These are phyloP conservation scores for Drosophila persimilis DNA, from an alignment of 1,140 invertebrate genomes.

Conservation along the genomic window DNA sequence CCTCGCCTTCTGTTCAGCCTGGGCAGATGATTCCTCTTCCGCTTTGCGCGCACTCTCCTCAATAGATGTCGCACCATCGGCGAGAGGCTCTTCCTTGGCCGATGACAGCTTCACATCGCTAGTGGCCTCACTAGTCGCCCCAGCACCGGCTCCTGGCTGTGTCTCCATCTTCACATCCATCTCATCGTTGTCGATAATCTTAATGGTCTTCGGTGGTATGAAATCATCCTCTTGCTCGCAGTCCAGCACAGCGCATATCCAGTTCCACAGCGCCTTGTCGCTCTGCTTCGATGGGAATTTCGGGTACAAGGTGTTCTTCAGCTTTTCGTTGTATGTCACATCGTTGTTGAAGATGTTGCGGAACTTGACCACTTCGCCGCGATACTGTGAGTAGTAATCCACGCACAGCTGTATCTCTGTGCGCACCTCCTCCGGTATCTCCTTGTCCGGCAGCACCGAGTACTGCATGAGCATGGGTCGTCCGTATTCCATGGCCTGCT, in stretches of 20 bases:
- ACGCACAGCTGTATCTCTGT: conserved; percentile 93
- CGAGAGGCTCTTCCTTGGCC: conserved; percentile 54
- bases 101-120: conserved; percentile 52
- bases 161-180: conserved; percentile 52
- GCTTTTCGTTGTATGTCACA: conserved; percentile 90
- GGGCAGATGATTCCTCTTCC: conserved; percentile 57
- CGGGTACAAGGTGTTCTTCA: conserved; percentile 87
- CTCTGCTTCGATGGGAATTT: conserved; percentile 88
- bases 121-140: conserved; percentile 7
- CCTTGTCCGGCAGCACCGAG: conserved; percentile 91
- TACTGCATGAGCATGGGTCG: conserved; percentile 95
- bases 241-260: conserved; percentile 75
- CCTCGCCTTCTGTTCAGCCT: conserved; percentile 71
- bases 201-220: conserved; percentile 78
- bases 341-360: conserved; percentile 89
- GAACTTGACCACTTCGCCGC: conserved; percentile 91
- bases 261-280: conserved; percentile 87
- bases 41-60: conserved; percentile 58
- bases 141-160: background rate
- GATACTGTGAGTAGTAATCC: conserved; percentile 91
- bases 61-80: conserved; percentile 31
- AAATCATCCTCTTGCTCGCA: conserved; percentile 81
- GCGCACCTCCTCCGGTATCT: conserved; percentile 91
- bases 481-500: conserved; percentile 93
- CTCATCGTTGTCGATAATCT: conserved; percentile 77